A percentile compares a stretch with the other conserved stretches of the same genome.
Conservation (phyloP, 2,113 vertebrate genomes). For the Coregonus clupeaformis region DNA sequence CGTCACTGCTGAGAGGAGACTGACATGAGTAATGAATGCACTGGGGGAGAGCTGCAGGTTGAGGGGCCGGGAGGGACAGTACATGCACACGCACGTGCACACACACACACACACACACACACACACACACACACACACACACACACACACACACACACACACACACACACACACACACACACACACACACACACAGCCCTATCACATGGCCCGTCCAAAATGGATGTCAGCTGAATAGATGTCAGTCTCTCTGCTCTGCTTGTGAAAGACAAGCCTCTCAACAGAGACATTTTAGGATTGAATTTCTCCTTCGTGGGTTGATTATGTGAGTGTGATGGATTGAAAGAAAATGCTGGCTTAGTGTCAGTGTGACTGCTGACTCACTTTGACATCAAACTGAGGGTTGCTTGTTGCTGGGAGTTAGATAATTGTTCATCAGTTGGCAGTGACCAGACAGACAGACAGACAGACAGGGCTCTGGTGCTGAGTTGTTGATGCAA, state of each 20-base stretch:
- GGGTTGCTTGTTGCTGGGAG: neutral
- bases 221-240: neutral
- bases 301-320: neutral
- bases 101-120: neutral
- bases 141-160: neutral
- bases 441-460: neutral
- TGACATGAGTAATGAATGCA: constrained; percentile 22
- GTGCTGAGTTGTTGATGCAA: neutral
- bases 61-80: neutral
- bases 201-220: neutral
- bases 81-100: neutral
- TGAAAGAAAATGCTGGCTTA: neutral
- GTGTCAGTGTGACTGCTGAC: neutral
- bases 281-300: neutral
- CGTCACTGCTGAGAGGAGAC: constrained; percentile 13
- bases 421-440: neutral
- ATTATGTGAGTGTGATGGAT: constrained; percentile 6
- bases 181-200: neutral
- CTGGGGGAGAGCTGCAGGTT: constrained; percentile 11
- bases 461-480: neutral
- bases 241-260: neutral
- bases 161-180: neutral
- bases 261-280: constrained; percentile 1
- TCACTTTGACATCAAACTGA: constrained; percentile 1
- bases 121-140: neutral